phyloP scores from a whole-genome alignment of 2,113 vertebrate genomes.

The Aegithalos caudatus region DNA sequence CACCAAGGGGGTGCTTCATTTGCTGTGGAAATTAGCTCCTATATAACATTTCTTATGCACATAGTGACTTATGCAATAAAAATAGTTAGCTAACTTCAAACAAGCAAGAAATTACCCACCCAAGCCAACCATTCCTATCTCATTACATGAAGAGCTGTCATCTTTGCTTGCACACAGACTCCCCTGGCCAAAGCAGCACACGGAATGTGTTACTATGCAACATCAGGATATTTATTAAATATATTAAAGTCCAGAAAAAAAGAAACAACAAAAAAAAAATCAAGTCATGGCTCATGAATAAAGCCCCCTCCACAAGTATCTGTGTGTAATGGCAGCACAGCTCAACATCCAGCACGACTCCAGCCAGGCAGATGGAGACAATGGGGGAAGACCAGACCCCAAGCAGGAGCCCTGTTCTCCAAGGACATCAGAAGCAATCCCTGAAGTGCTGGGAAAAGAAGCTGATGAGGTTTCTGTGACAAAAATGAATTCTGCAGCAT shows the following conservation, averaged over 20 bases:
- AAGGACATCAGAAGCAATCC: background rate
- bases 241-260: background rate
- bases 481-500: background rate
- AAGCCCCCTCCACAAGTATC: background rate
- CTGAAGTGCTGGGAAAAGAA: background rate
- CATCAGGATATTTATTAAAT: background rate
- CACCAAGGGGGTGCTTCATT: rapidly evolving
- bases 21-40: background rate
- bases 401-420: background rate
- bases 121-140: background rate
- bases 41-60: background rate
- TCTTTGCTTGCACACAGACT: background rate
- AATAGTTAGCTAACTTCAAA: background rate
- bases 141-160: background rate
- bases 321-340: background rate
- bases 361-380: background rate
- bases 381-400: background rate
- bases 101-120: background rate
- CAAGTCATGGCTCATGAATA: background rate
- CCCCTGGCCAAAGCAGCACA: background rate
- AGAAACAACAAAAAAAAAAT: background rate
- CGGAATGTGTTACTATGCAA: background rate
- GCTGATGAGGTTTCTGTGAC: background rate
- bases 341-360: background rate
- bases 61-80: background rate